Conservation (phyloP, 2,797 vertebrate species). For the Girardinus metallicus region DNA sequence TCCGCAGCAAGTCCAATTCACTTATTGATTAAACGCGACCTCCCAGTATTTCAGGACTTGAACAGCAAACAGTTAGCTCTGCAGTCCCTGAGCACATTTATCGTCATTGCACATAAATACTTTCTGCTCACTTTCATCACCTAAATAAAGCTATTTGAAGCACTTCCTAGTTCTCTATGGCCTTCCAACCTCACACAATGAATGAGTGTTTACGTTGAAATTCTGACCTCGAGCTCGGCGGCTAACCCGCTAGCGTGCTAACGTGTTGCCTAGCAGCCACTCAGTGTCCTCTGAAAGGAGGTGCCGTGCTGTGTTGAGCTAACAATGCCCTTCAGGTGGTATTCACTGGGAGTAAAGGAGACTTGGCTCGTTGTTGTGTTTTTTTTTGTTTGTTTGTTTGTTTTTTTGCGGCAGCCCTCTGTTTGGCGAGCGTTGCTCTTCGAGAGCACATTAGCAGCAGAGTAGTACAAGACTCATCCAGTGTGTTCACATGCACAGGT, state of each 20-base stretch:
- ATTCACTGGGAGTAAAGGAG: constrained; percentile 45
- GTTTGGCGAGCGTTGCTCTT: constrained; percentile 58
- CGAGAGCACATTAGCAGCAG: constrained; percentile 72
- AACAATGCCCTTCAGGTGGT: constrained; percentile 50
- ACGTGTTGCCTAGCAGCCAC: constrained; percentile 56
- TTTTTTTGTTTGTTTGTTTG: too few species aligned
- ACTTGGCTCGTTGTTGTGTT: constrained; percentile 30
- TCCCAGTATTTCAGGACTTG: constrained; percentile 41
- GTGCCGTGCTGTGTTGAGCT: constrained; percentile 43
- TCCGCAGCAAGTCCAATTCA: not conserved
- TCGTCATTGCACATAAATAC: constrained; percentile 70
- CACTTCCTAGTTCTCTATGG: constrained; percentile 42
- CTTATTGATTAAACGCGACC: constrained; percentile 5
- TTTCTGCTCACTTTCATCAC: constrained; percentile 47
- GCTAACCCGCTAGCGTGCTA: constrained; percentile 52
- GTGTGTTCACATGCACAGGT: constrained; percentile 48
- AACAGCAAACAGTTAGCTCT: constrained; percentile 44
- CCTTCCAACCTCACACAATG: constrained; percentile 32
- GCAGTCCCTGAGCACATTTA: constrained; percentile 79
- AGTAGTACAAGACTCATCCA: constrained; percentile 48
- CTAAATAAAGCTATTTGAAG: constrained; percentile 73
- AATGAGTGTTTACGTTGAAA: constrained; percentile 35
- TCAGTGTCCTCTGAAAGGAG: constrained; percentile 44
- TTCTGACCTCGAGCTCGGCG: constrained; percentile 7
- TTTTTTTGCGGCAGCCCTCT: constrained; percentile 54